Evolutionary conservation across 2,888 invertebrate genomes (phyloP).

Genomic region (Tortricodes alternella): DNA sequence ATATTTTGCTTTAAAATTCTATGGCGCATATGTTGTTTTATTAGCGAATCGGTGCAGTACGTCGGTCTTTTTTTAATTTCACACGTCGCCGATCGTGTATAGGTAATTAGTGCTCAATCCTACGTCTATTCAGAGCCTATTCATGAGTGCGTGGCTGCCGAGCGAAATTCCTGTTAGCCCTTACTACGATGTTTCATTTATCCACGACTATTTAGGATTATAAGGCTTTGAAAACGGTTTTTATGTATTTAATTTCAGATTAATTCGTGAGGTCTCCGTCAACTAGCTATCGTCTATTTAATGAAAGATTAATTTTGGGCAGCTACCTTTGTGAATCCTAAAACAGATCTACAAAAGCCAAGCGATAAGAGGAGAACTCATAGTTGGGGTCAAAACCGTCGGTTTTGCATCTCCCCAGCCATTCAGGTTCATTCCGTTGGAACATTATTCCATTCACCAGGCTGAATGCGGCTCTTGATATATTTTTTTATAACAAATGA

Average conservation of each 20-base stretch:
- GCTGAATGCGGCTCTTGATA: constrained; percentile 50
- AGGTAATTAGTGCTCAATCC: constrained; percentile 80
- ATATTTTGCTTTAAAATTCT: not conserved
- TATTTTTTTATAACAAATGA: constrained; percentile 61
- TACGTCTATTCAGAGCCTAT: constrained; percentile 67
- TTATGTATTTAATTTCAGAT: no score
- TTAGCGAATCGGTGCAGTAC: not conserved
- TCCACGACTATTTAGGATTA: no score
- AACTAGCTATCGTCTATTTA: no score
- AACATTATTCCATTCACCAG: constrained; percentile 62
- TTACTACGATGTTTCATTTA: no score
- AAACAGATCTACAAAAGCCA: no score
- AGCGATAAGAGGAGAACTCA: no score
- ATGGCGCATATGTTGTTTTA: not conserved
- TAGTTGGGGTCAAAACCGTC: constrained; percentile 33
- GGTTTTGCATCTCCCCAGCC: constrained; percentile 40
- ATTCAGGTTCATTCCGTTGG: constrained; percentile 60
- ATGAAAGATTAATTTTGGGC: no score
- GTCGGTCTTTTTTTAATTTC: constrained; percentile 74
- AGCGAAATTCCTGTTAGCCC: constrained; percentile 30
- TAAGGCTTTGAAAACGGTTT: no score
- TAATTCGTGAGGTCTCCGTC: no score
- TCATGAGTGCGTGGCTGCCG: constrained; percentile 48
- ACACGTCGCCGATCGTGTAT: constrained; percentile 69
- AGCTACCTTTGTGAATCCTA: no score